Evolutionary conservation across 2,888 invertebrate genomes (phyloP).

Genomic region (Drosophila multiciliata): DNA sequence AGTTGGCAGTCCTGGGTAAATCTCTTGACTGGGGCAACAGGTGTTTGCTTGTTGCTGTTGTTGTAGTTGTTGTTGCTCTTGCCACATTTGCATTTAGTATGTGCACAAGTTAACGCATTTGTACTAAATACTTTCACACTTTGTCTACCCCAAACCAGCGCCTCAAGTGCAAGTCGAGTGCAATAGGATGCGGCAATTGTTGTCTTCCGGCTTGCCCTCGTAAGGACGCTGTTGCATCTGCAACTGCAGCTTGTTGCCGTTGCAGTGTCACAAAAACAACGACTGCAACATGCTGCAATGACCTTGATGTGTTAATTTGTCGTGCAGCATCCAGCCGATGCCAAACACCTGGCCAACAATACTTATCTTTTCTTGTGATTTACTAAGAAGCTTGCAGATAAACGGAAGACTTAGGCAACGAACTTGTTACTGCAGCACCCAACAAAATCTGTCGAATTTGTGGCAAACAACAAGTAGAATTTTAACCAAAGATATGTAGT

Average conservation of each 20-base stretch:
- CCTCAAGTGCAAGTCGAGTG: conserved; percentile 15
- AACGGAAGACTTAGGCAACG: conserved; percentile 65
- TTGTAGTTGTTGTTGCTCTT: conserved; percentile 6
- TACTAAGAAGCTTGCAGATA: conserved; percentile 10
- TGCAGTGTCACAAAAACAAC: conserved; percentile 25
- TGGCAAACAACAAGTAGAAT: background rate
- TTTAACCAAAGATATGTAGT: background rate
- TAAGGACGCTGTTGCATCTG: conserved; percentile 57
- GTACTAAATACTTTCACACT: conserved; percentile 78
- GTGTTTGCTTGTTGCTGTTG: conserved; percentile 59
- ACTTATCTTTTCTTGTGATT: conserved; percentile 23
- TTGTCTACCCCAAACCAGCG: conserved; percentile 27
- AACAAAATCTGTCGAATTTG: conserved; percentile 11
- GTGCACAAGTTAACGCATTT: conserved; percentile 60
- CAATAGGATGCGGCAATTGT: conserved; percentile 55
- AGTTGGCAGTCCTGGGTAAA: conserved; percentile 8
- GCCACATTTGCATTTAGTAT: conserved; percentile 35
- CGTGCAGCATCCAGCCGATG: conserved; percentile 27
- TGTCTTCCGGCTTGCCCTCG: conserved; percentile 65
- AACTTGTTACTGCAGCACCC: conserved; percentile 37
- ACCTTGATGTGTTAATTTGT: conserved; percentile 83
- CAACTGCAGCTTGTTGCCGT: conserved; percentile 2
- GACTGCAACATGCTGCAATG: conserved; percentile 48
- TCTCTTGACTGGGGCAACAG: conserved; percentile 57
- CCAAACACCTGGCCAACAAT: conserved; percentile 48